Conservation (phyloP, 2,113 vertebrate species). For the Gavialis gangeticus region DNA sequence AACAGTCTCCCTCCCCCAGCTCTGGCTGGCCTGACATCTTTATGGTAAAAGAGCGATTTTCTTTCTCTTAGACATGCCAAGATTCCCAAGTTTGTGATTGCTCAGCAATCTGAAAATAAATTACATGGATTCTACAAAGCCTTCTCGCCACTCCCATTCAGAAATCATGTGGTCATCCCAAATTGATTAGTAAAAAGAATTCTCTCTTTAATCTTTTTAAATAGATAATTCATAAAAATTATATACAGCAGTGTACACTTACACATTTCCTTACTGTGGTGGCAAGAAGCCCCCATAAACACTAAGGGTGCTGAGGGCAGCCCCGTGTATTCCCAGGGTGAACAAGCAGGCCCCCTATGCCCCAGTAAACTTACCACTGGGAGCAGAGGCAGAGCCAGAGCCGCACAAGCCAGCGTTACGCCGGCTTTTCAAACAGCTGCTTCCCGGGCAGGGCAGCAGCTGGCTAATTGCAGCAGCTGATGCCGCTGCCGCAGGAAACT, state of each 20-base stretch:
- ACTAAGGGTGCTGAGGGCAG: no score
- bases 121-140: not conserved
- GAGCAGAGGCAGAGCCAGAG: not conserved
- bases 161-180: not conserved
- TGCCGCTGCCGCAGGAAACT: no score
- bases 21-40: not conserved
- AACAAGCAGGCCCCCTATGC: no score
- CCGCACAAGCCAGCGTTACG: not conserved
- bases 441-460: no score
- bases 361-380: no score
- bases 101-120: not conserved
- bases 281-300: no score
- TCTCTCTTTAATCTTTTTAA: not conserved
- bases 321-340: no score
- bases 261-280: not conserved
- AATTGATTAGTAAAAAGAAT: not conserved
- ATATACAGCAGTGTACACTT: not conserved
- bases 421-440: no score
- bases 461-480: no score
- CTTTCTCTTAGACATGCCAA: not conserved
- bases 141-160: not conserved
- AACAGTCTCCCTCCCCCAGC: not conserved
- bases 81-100: not conserved
- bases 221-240: not conserved
- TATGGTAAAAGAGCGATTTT: not conserved